Percentiles rank a stretch among this genome's conserved stretches.
Conservation (phyloP, 2,113 vertebrate species). For the Solea senegalensis region DNA sequence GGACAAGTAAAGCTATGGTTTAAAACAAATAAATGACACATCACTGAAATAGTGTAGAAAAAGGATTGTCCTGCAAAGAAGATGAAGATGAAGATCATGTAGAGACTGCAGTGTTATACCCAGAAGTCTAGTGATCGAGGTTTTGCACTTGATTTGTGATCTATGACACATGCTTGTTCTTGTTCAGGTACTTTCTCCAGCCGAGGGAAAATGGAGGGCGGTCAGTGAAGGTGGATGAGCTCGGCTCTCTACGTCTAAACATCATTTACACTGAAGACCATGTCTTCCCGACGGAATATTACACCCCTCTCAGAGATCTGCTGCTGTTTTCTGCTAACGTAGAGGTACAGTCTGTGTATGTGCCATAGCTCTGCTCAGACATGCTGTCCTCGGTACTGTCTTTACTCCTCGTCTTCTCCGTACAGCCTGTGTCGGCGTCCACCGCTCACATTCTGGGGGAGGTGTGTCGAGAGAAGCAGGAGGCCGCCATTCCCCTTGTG, state of each 20-base stretch:
- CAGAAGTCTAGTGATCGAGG: no score
- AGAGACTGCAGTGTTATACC: no score
- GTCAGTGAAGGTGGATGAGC: conserved; percentile 91
- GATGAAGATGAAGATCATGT: no score
- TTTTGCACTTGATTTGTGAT: no score
- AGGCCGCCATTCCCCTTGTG: conserved; percentile 94
- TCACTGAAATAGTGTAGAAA: neutral
- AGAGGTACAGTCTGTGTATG: conserved; percentile 78
- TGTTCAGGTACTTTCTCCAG: conserved; percentile 94
- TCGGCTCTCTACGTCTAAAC: conserved; percentile 94
- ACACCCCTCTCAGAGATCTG: conserved; percentile 90
- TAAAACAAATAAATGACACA: no score
- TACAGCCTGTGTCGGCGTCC: conserved; percentile 94
- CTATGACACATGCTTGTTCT: neutral
- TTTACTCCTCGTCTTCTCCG: neutral
- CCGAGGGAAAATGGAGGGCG: conserved; percentile 94
- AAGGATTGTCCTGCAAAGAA: no score
- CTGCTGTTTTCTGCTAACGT: conserved; percentile 90
- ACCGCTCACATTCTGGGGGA: conserved; percentile 93
- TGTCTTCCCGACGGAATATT: conserved; percentile 93
- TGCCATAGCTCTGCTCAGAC: neutral
- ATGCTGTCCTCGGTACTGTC: neutral
- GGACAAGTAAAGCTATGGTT: no score
- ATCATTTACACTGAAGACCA: conserved; percentile 99
- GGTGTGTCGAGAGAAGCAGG: conserved; percentile 97